phyloP scores from a whole-genome alignment of 2,888 invertebrate genomes.

The Drosophila conformis region DNA sequence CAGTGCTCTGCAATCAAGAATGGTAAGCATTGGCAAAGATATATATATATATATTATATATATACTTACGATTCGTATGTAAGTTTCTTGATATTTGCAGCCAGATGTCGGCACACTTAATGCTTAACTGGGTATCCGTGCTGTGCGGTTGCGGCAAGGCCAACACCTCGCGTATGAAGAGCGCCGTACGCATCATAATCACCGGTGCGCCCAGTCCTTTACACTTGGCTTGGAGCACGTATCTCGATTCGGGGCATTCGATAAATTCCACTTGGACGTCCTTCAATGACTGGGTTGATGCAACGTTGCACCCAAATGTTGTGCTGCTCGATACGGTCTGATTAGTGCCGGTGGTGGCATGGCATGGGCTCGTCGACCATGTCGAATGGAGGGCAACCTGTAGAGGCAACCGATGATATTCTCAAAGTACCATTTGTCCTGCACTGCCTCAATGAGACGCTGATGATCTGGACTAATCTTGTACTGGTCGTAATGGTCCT shows the following conservation, averaged over 20 bases:
- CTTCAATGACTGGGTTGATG: background rate
- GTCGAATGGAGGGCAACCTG: background rate
- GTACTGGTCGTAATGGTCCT: constrained; percentile 11
- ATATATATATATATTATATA: background rate
- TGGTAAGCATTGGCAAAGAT: background rate
- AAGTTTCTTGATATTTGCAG: constrained; percentile 54
- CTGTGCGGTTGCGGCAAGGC: constrained; percentile 73
- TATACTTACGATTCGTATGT: constrained; percentile 60
- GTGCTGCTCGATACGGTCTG: too few relatives aligned
- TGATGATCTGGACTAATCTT: constrained; percentile 17
- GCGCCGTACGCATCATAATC: constrained; percentile 45
- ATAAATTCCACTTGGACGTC: constrained; percentile 59
- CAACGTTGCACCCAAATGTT: background rate
- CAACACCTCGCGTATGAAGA: constrained; percentile 72
- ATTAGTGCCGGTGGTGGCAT: background rate
- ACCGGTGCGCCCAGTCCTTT: background rate
- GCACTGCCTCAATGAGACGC: constrained; percentile 65
- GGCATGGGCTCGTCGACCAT: background rate
- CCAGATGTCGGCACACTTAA: constrained; percentile 55
- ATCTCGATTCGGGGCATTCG: constrained; percentile 36
- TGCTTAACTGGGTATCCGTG: constrained; percentile 16
- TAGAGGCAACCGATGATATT: constrained; percentile 65
- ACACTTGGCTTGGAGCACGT: constrained; percentile 36
- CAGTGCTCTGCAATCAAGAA: constrained; percentile 45
- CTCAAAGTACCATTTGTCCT: constrained; percentile 83